Evolutionary conservation across 2,797 vertebrate genomes (phyloP).

Genomic region (Hapalemur alaotrensis): DNA sequence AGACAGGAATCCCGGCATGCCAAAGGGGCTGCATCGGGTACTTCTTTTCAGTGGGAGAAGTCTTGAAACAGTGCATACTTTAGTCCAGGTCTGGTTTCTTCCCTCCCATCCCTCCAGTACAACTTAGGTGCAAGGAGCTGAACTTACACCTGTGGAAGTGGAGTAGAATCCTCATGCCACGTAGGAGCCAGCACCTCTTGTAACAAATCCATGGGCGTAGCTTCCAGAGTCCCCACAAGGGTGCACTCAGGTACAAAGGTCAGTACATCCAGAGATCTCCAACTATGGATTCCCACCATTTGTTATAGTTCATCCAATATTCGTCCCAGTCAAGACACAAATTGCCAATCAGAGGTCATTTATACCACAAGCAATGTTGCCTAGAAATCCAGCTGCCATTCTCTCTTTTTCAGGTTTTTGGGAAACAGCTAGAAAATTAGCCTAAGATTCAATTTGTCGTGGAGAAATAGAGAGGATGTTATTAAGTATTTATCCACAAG

Average conservation of each 20-base stretch:
- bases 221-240: not conserved
- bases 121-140: not conserved
- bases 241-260: no score
- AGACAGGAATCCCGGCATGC: not conserved
- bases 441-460: not conserved
- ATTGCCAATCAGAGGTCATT: not conserved
- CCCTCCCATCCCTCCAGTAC: not conserved
- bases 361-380: not conserved
- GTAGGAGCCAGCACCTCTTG: not conserved
- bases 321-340: not conserved
- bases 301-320: not conserved
- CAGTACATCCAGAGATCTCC: not conserved
- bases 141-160: not conserved
- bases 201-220: not conserved
- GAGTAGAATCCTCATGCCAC: not conserved
- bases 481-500: not conserved
- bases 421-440: not conserved
- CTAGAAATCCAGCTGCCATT: not conserved
- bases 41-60: not conserved
- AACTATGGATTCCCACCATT: not conserved
- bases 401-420: not conserved
- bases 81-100: not conserved
- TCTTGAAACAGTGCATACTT: not conserved
- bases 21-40: not conserved
- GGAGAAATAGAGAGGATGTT: not conserved